These are phyloP conservation scores for Orientallactaga bullata DNA, from an alignment of 2,113 vertebrate species.

Conservation along the genomic window DNA sequence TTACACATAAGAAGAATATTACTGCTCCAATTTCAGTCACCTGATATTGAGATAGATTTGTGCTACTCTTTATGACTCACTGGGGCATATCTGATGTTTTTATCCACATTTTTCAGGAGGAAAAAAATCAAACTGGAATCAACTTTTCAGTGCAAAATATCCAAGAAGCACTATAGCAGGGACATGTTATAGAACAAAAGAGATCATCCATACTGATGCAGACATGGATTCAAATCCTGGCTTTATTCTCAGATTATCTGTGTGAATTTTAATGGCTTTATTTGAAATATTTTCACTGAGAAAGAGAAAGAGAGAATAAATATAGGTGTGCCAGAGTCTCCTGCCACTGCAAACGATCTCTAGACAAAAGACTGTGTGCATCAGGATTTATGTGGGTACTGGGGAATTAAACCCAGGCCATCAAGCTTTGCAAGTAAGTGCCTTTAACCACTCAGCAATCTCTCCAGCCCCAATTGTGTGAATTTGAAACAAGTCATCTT, in stretches of 20 bases:
- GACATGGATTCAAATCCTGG: neutral
- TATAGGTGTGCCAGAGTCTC: too few species aligned
- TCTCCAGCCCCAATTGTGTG: neutral
- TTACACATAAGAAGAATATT: neutral
- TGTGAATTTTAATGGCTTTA: too few species aligned
- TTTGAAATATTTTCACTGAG: too few species aligned
- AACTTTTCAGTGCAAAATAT: neutral
- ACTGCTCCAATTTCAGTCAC: neutral
- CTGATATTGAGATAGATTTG: neutral
- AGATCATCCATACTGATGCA: neutral
- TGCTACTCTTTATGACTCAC: neutral
- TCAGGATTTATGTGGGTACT: too few species aligned
- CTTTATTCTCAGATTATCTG: neutral
- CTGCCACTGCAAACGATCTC: too few species aligned
- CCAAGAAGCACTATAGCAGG: neutral
- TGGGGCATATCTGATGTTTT: neutral
- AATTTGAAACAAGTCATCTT: slow-evolving; percentile 13
- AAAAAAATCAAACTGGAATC: neutral
- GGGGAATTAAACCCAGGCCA: too few species aligned
- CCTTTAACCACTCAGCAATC: too few species aligned
- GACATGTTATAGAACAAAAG: neutral
- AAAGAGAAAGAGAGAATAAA: too few species aligned
- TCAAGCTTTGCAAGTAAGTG: too few species aligned
- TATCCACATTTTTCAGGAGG: neutral
- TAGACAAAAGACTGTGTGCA: too few species aligned